These are phyloP conservation scores for Phengaris arion DNA, from an alignment of 2,888 invertebrate genomes.

Conservation along the genomic window DNA sequence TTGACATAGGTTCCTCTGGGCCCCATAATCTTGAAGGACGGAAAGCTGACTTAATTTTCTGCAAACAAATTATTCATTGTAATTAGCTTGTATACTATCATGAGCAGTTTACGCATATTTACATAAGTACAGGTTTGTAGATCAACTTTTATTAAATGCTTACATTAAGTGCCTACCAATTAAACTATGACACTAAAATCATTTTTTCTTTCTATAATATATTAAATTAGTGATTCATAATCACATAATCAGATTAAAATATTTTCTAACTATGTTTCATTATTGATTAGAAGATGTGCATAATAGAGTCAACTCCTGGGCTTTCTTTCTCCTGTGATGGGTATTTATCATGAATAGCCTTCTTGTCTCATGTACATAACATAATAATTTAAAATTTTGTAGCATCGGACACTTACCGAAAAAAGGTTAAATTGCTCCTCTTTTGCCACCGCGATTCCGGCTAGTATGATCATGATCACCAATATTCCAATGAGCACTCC, in stretches of 20 bases:
- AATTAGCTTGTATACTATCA: neutral
- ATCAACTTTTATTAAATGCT: neutral
- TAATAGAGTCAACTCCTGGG: too few species aligned
- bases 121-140: neutral
- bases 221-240: too few species aligned
- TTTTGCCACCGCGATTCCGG: constrained; percentile 65
- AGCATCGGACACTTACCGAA: constrained; percentile 50
- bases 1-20: constrained; percentile 69
- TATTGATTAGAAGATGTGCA: too few species aligned
- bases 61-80: constrained; percentile 32
- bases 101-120: neutral
- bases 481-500: constrained; percentile 58
- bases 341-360: too few species aligned
- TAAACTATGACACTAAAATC: too few species aligned
- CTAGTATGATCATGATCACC: constrained; percentile 61
- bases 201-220: too few species aligned
- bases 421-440: constrained; percentile 72
- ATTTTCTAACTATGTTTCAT: too few species aligned
- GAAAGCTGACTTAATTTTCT: constrained; percentile 72
- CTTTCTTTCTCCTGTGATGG: too few species aligned
- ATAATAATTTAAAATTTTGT: too few species aligned
- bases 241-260: too few species aligned
- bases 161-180: too few species aligned
- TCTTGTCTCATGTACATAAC: too few species aligned
- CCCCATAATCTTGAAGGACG: constrained; percentile 71